Evolutionary conservation across 2,797 vertebrate genomes (phyloP).

Genomic region (Hapalemur alaotrensis): DNA sequence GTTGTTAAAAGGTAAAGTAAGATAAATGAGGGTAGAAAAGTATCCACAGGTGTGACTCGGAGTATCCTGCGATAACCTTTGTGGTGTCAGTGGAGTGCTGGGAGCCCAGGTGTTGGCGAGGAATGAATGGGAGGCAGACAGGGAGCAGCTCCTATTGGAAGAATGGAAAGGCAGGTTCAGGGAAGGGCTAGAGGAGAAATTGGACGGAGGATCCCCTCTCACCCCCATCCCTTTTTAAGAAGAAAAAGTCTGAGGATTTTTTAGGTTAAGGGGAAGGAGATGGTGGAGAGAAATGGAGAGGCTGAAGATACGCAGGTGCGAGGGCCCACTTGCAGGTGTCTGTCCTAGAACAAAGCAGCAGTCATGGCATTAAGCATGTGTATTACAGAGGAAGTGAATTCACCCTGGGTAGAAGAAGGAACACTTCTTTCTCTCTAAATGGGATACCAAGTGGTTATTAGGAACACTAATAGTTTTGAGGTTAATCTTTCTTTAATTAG

Average conservation of each 20-base stretch:
- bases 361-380: neutral
- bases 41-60: neutral
- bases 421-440: neutral
- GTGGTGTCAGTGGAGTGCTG: neutral
- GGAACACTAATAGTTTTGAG: neutral
- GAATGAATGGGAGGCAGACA: neutral
- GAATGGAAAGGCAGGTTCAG: neutral
- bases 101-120: neutral
- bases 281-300: neutral
- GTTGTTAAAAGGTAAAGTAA: neutral
- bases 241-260: neutral
- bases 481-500: constrained; percentile 10
- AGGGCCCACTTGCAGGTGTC: neutral
- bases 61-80: neutral
- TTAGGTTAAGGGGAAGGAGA: neutral
- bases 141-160: neutral
- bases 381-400: neutral
- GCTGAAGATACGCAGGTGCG: neutral
- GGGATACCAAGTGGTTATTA: neutral
- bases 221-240: neutral
- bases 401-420: neutral
- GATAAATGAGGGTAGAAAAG: neutral
- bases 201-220: neutral
- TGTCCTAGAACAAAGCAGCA: neutral
- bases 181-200: neutral